Percentiles rank a stretch among this genome's conserved stretches.
These are phyloP conservation scores for Callyntrura guangdongensis DNA, from an alignment of 2,888 invertebrate genomes.

Conservation along the genomic window DNA sequence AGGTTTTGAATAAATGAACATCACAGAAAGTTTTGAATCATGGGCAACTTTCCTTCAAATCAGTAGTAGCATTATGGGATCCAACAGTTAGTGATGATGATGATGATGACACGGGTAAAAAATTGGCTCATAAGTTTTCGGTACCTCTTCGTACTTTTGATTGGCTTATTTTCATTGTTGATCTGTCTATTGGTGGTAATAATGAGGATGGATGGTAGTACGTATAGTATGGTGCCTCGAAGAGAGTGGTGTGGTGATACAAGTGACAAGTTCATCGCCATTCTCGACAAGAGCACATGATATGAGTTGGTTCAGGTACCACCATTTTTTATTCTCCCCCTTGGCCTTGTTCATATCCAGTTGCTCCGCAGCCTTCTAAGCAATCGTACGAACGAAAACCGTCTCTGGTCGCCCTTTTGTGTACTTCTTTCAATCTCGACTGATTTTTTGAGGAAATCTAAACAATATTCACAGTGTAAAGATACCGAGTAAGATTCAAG, in stretches of 20 bases:
- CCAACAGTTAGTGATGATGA: no score
- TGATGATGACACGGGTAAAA: no score
- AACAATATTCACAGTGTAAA: neutral
- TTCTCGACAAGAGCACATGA: constrained; percentile 6
- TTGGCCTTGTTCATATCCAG: constrained; percentile 55
- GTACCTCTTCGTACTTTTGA: neutral
- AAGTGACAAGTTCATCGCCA: constrained; percentile 5
- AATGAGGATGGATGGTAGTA: neutral
- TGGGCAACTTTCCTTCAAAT: no score
- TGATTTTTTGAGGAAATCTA: constrained; percentile 7
- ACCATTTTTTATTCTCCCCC: constrained; percentile 50
- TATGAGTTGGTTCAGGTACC: constrained; percentile 36
- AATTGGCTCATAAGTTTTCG: no score
- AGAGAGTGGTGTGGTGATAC: neutral
- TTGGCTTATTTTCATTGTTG: constrained; percentile 46
- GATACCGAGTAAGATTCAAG: no score
- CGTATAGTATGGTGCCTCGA: neutral
- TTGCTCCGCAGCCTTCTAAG: constrained; percentile 41
- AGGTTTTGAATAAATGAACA: neutral
- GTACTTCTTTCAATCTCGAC: neutral
- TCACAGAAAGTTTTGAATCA: neutral
- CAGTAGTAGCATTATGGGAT: no score
- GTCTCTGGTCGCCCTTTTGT: neutral
- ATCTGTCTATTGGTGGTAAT: neutral
- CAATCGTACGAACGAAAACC: constrained; percentile 28